Evolutionary conservation across 2,888 invertebrate genomes (phyloP).

Genomic region (Caenorhabditis doughertyi): DNA sequence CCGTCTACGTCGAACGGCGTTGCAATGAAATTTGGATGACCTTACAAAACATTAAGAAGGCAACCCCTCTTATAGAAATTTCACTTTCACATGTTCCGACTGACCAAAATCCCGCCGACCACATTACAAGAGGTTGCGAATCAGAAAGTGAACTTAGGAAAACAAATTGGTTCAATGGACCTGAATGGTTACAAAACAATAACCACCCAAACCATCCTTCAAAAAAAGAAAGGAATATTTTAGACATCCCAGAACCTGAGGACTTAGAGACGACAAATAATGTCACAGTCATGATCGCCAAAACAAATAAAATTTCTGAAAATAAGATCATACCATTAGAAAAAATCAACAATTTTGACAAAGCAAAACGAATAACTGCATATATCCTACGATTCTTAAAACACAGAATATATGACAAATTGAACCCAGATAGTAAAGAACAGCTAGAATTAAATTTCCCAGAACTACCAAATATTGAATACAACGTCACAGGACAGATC

Average conservation of each 20-base stretch:
- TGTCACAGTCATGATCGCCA: no score
- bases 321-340: background rate
- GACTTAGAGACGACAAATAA: background rate
- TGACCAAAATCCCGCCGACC: slow-evolving; percentile 27
- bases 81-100: slow-evolving; percentile 18
- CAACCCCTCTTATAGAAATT: background rate
- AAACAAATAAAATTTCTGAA: background rate
- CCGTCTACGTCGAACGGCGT: slow-evolving; percentile 21
- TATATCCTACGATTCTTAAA: background rate
- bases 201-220: background rate
- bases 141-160: slow-evolving; percentile 10
- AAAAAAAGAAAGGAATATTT: background rate
- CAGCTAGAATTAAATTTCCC: background rate
- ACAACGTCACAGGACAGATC: background rate
- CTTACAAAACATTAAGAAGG: background rate
- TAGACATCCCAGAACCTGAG: background rate
- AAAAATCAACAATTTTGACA: background rate
- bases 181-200: slow-evolving; percentile 1
- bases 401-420: background rate
- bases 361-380: background rate
- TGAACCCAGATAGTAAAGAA: background rate
- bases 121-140: slow-evolving; percentile 13
- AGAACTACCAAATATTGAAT: background rate
- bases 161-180: slow-evolving; percentile 20
- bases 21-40: background rate